A percentile compares a stretch with the other conserved stretches of the same genome.
phyloP scores from a whole-genome alignment of 2,888 invertebrate genomes.

The Trachelus troglodyta region DNA sequence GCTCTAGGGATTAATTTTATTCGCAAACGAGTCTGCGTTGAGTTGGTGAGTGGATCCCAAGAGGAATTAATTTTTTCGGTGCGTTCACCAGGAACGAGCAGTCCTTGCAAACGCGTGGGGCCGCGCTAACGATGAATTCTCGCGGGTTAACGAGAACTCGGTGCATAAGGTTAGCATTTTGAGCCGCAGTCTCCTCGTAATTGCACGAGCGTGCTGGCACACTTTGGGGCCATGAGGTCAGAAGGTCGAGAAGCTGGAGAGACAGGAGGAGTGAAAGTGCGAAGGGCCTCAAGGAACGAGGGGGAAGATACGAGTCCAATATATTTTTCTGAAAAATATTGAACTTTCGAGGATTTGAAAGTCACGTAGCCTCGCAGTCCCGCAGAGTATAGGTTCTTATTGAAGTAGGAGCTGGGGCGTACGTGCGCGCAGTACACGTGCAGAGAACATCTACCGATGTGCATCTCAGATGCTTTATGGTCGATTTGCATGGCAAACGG shows the following conservation, averaged over 20 bases:
- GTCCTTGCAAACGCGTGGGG: constrained; percentile 7
- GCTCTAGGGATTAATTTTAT: neutral
- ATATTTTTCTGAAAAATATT: neutral
- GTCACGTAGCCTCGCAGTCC: neutral
- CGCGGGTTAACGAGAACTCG: neutral
- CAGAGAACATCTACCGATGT: neutral
- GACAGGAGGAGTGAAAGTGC: neutral
- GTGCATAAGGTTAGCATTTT: neutral
- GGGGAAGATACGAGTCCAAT: neutral
- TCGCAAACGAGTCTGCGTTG: neutral
- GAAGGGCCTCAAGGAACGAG: too few relatives aligned
- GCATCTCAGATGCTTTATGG: constrained; percentile 41
- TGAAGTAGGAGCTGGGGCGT: neutral
- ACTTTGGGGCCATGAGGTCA: neutral
- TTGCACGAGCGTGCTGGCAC: neutral
- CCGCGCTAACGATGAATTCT: constrained; percentile 5
- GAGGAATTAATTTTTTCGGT: constrained; percentile 6
- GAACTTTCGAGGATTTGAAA: neutral
- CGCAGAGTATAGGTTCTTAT: neutral
- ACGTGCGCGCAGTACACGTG: neutral
- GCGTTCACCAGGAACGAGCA: constrained; percentile 9
- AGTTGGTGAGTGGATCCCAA: neutral
- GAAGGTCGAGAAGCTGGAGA: neutral
- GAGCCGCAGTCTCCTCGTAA: neutral
- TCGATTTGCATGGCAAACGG: constrained; percentile 45